These are phyloP conservation scores for Myioborus melanocephalus DNA, from an alignment of 2,797 vertebrate species.

Conservation along the genomic window DNA sequence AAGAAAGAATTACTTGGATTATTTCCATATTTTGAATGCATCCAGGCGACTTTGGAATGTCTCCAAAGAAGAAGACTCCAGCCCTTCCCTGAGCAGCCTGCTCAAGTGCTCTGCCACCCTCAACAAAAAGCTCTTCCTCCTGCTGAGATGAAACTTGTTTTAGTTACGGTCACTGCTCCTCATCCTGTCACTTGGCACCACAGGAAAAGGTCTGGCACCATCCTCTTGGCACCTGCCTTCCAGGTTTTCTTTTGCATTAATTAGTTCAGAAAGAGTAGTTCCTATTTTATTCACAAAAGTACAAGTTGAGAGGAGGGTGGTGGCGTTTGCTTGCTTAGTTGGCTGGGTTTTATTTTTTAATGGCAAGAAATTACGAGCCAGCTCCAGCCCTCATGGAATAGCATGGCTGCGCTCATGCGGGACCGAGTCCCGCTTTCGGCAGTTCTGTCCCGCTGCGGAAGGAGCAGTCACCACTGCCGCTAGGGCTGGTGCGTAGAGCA, in stretches of 20 bases:
- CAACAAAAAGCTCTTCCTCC: not conserved
- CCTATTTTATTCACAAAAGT: not conserved
- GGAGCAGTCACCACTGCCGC: not conserved
- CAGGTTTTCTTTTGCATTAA: not conserved
- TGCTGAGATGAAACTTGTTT: not conserved
- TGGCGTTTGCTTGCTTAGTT: not conserved
- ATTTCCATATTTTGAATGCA: not conserved
- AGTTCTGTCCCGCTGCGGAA: rapidly evolving
- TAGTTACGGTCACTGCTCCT: not conserved
- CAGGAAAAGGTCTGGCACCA: not conserved
- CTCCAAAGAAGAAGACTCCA: not conserved
- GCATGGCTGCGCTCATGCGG: rapidly evolving
- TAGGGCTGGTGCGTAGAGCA: rapidly evolving
- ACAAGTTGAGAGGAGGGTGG: no score
- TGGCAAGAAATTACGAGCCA: not conserved
- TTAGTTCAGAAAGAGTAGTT: not conserved
- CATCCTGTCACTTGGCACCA: not conserved
- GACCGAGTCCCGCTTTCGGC: rapidly evolving
- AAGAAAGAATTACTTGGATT: not conserved
- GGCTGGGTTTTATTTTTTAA: not conserved
- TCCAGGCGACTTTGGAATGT: not conserved
- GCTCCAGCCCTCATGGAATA: not conserved
- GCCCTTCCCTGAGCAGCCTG: not conserved
- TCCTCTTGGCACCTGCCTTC: not conserved
- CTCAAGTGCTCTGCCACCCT: not conserved